These are phyloP conservation scores for Morpho helenor DNA, from an alignment of 2,888 invertebrate genomes.

Conservation along the genomic window DNA sequence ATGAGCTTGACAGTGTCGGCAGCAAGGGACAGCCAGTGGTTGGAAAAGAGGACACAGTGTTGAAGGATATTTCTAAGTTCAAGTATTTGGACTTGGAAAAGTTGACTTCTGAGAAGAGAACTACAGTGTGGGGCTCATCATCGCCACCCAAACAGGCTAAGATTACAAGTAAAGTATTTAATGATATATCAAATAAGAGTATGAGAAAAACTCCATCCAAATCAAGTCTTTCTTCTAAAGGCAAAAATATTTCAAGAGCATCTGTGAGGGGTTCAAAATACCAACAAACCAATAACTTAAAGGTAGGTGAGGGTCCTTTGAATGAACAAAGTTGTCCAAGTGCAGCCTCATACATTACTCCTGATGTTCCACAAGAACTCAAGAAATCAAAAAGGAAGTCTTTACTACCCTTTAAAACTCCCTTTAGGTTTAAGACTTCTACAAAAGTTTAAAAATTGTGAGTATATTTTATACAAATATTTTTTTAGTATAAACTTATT, in stretches of 20 bases:
- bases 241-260: conserved; percentile 11
- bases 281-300: conserved; percentile 54
- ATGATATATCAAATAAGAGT: conserved; percentile 53
- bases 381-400: conserved; percentile 66
- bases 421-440: conserved; percentile 62
- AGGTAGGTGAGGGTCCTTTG: conserved; percentile 38
- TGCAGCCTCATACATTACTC: conserved; percentile 44
- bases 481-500: too few relatives aligned
- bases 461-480: too few relatives aligned
- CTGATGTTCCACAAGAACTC: conserved; percentile 46
- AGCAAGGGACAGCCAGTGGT: conserved; percentile 44
- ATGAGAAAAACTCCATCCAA: conserved; percentile 67
- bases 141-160: conserved; percentile 69
- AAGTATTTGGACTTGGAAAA: conserved; percentile 67
- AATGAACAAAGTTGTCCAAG: conserved; percentile 45
- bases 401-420: conserved; percentile 65
- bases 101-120: conserved; percentile 55
- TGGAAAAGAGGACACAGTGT: conserved; percentile 31
- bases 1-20: conserved; percentile 53
- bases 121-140: conserved; percentile 53
- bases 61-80: conserved; percentile 62
- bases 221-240: conserved; percentile 54
- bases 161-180: conserved; percentile 42
- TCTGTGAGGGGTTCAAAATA: conserved; percentile 33
- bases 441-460: conserved; percentile 45